phyloP scores from a whole-genome alignment of 2,888 invertebrate species.

The Noctua comes region DNA sequence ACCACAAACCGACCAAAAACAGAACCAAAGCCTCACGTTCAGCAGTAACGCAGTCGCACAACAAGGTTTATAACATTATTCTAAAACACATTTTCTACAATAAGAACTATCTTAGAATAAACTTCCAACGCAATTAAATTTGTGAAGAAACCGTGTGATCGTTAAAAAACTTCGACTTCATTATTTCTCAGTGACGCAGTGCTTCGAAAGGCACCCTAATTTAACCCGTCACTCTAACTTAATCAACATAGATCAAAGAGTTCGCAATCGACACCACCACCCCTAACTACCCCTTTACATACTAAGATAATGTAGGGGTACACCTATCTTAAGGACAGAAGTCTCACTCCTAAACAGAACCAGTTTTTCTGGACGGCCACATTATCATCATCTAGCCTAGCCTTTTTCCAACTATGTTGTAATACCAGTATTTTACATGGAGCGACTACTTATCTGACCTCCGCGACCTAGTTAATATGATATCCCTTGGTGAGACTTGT shows the following conservation, averaged over 20 bases:
- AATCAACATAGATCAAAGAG: conserved; percentile 56
- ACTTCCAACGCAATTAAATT: background rate
- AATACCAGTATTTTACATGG: background rate
- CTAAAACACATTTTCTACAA: background rate
- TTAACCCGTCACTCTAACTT: conserved; percentile 21
- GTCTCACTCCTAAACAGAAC: conserved; percentile 1
- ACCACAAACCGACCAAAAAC: background rate
- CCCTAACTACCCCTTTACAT: conserved; percentile 7
- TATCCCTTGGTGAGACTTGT: no score
- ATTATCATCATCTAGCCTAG: no score
- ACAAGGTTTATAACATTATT: background rate
- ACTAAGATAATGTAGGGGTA: background rate
- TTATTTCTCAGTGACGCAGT: conserved; percentile 6
- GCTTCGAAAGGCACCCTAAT: conserved; percentile 19
- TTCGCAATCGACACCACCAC: conserved; percentile 27
- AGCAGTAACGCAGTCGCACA: background rate
- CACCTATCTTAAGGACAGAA: background rate
- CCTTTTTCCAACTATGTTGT: no score
- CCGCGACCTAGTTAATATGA: background rate
- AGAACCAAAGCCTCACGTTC: background rate
- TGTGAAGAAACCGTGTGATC: background rate
- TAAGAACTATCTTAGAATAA: background rate
- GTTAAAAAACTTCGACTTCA: background rate
- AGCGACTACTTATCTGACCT: background rate
- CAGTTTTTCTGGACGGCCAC: background rate